Percentiles rank a stretch among this genome's conserved stretches.
These are phyloP conservation scores for Colossoma macropomum DNA, from an alignment of 2,113 vertebrate genomes.

Conservation along the genomic window DNA sequence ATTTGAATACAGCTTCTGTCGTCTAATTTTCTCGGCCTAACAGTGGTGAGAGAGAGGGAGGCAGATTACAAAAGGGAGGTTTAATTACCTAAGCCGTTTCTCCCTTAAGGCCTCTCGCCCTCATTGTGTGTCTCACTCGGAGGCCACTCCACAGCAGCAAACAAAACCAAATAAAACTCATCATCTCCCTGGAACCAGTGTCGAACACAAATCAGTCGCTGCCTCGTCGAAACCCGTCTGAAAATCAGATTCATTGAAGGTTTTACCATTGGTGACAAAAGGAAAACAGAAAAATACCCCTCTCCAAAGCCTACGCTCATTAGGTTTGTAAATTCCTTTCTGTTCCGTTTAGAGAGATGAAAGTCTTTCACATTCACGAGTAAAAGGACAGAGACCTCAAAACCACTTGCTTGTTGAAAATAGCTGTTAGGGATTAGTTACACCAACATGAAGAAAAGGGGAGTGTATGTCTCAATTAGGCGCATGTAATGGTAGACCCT, in stretches of 20 bases:
- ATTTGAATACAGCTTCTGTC: slow-evolving; percentile 86
- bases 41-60: slow-evolving; percentile 58
- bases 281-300: slow-evolving; percentile 38
- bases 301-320: slow-evolving; percentile 51
- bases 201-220: slow-evolving; percentile 65
- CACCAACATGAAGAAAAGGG: slow-evolving; percentile 52
- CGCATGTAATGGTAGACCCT: slow-evolving; percentile 16
- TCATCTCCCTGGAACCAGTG: slow-evolving; percentile 66
- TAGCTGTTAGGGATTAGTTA: slow-evolving; percentile 52
- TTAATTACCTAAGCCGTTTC: slow-evolving; percentile 75
- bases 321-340: slow-evolving; percentile 69
- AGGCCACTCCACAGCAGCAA: slow-evolving; percentile 62
- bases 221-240: not conserved
- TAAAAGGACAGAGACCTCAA: slow-evolving; percentile 40
- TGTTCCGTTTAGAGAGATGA: slow-evolving; percentile 47
- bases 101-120: slow-evolving; percentile 64
- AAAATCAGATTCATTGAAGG: slow-evolving; percentile 41
- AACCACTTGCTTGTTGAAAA: slow-evolving; percentile 43
- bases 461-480: slow-evolving; percentile 24
- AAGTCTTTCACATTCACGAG: slow-evolving; percentile 53
- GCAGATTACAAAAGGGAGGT: slow-evolving; percentile 72
- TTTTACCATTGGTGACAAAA: slow-evolving; percentile 44
- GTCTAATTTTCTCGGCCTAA: slow-evolving; percentile 85
- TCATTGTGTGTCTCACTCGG: slow-evolving; percentile 61
- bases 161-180: slow-evolving; percentile 68